Percentiles rank a stretch among this genome's conserved stretches.
Conservation (phyloP, 2,888 invertebrate genomes). For the Melieria picta region DNA sequence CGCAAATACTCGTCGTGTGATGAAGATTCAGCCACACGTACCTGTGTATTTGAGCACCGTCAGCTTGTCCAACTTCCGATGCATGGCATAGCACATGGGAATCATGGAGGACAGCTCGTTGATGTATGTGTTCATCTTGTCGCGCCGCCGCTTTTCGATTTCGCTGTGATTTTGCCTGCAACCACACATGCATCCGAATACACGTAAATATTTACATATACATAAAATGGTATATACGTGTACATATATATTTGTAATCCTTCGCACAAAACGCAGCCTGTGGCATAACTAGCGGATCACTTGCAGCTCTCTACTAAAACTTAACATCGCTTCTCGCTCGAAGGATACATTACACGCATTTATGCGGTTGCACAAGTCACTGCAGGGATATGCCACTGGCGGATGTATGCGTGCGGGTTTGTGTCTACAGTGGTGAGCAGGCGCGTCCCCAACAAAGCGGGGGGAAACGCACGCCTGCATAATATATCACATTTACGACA, state of each 20-base stretch:
- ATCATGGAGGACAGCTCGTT: conserved; percentile 88
- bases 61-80: conserved; percentile 91
- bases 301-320: no score
- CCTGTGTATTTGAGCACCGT: conserved; percentile 72
- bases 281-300: no score
- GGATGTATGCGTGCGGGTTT: no score
- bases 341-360: no score
- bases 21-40: not conserved
- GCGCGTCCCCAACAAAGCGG: not conserved
- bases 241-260: no score
- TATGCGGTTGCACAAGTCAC: no score
- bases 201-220: not conserved
- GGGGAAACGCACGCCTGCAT: not conserved
- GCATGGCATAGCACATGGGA: conserved; percentile 94
- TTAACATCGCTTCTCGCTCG: no score
- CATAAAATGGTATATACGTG: not conserved
- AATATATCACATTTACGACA: not conserved
- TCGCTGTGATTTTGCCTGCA: conserved; percentile 93
- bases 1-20: not conserved
- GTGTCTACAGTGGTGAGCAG: no score
- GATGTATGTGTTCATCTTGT: conserved; percentile 97
- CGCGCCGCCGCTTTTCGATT: conserved; percentile 92
- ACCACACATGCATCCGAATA: not conserved
- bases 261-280: no score
- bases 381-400: no score